Evolutionary conservation across 2,113 vertebrate genomes (phyloP), one percentile per base, ranked within the genome.

Genomic region (Pheucticus melanocephalus): DNA sequence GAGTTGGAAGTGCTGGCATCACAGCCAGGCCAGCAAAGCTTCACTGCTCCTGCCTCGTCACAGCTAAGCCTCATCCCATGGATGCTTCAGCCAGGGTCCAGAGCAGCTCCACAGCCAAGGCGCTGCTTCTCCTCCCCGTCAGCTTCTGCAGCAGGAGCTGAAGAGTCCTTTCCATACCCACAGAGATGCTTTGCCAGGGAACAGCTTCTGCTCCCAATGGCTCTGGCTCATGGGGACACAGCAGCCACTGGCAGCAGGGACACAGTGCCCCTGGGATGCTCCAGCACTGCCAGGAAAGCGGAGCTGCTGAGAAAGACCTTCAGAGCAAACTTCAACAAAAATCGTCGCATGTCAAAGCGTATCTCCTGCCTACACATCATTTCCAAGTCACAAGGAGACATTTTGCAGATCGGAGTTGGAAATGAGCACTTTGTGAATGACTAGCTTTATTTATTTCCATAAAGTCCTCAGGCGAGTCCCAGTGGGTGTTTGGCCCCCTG

Each of bases 371-470:
- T 44, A 75, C 76, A 7, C 79, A 64, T n/a, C 79, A 68, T 45
- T 60, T 68, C 81, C 80, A 65, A 86, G 73, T 80, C 94, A 91
- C 57, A 88, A n/a, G 23, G 70, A 48, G 68, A 71, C 54, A n/a
- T 20, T 28, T 48, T 48, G 61, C 69, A 56, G 45, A 39, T 42
- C 30, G 6, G 86, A 84, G 92, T 70, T 78, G 83, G 84, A 92
- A 86, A 84, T 10, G 72, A 83, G 48, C 75, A 61, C 90, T 90
- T 90, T 60, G 54, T 79, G 92, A 94, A 90, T 64, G 61, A 89
- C 24, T n/a, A 75, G 63, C 19, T 82, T 82, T 53, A 21, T 91
- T 53, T 54, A 70, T 23, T 87, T 57, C 65, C 63, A 4, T 70
- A 83, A 77, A 70, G 27, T 28, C 79, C 71, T 77, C 71, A 83